phyloP scores from a whole-genome alignment of 1,140 invertebrate species.

The Tetramorium alpestre region DNA sequence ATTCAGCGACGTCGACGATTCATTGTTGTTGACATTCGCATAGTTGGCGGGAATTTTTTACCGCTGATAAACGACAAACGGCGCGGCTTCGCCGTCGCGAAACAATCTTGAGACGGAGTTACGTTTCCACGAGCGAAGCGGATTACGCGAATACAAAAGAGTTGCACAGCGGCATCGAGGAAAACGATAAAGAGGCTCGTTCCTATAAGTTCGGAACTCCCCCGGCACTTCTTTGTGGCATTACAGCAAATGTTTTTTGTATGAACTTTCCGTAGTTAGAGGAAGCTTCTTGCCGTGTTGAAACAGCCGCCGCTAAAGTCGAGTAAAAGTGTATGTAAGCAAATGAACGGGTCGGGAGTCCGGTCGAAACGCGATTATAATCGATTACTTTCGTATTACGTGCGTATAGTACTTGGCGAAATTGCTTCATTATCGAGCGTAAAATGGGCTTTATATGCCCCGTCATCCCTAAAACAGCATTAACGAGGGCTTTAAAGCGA shows the following conservation, averaged over 20 bases:
- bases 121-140: constrained; percentile 34
- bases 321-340: not conserved
- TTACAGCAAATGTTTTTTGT: constrained; percentile 8
- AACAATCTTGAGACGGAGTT: constrained; percentile 49
- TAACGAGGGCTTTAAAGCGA: constrained; percentile 11
- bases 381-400: not conserved
- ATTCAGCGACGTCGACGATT: constrained; percentile 62
- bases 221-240: not conserved
- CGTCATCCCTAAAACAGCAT: not conserved
- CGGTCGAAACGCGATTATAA: not conserved
- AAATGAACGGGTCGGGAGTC: not conserved
- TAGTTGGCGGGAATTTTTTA: constrained; percentile 59
- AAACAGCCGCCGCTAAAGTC: not conserved
- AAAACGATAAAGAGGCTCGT: constrained; percentile 1
- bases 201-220: not conserved
- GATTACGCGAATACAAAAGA: constrained; percentile 48
- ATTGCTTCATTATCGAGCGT: constrained; percentile 2
- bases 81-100: constrained; percentile 1
- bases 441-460: constrained; percentile 4
- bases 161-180: constrained; percentile 1
- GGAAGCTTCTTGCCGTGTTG: not conserved
- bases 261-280: not conserved
- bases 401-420: not conserved
- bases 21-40: constrained; percentile 66
- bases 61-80: constrained; percentile 54